phyloP scores from a whole-genome alignment of 2,888 invertebrate genomes.

The Uloborus plumipes region DNA sequence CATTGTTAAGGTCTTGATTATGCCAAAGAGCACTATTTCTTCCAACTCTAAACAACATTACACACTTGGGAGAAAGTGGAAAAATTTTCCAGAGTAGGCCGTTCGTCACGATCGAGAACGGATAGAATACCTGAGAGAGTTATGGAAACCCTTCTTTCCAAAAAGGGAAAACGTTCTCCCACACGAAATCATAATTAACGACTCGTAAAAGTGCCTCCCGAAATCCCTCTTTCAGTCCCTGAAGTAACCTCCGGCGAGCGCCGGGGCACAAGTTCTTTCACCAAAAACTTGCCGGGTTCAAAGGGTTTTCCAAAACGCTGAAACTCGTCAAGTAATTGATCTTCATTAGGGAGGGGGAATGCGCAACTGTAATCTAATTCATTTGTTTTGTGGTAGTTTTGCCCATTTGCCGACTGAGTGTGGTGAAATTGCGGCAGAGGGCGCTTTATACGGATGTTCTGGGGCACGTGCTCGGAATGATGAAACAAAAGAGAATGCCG shows the following conservation, averaged over 20 bases:
- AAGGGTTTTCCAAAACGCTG: slow-evolving; percentile 29
- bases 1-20: too few relatives aligned
- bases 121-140: background rate
- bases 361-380: slow-evolving; percentile 41
- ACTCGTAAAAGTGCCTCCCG: slow-evolving; percentile 5
- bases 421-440: too few relatives aligned
- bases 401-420: slow-evolving; percentile 13
- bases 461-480: too few relatives aligned
- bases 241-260: too few relatives aligned
- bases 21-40: too few relatives aligned
- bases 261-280: too few relatives aligned
- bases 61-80: too few relatives aligned
- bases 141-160: background rate
- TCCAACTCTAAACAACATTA: too few relatives aligned
- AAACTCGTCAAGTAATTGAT: slow-evolving; percentile 27
- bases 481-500: too few relatives aligned
- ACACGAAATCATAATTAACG: slow-evolving; percentile 32
- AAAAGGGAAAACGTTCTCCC: slow-evolving; percentile 29
- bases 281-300: slow-evolving; percentile 42
- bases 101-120: background rate
- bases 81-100: too few relatives aligned
- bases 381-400: slow-evolving; percentile 51
- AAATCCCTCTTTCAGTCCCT: slow-evolving; percentile 2
- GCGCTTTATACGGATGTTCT: too few relatives aligned
- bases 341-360: slow-evolving; percentile 27